These are phyloP conservation scores for Balaenoptera acutorostrata DNA, from an alignment of 2,113 vertebrate genomes.

Conservation along the genomic window DNA sequence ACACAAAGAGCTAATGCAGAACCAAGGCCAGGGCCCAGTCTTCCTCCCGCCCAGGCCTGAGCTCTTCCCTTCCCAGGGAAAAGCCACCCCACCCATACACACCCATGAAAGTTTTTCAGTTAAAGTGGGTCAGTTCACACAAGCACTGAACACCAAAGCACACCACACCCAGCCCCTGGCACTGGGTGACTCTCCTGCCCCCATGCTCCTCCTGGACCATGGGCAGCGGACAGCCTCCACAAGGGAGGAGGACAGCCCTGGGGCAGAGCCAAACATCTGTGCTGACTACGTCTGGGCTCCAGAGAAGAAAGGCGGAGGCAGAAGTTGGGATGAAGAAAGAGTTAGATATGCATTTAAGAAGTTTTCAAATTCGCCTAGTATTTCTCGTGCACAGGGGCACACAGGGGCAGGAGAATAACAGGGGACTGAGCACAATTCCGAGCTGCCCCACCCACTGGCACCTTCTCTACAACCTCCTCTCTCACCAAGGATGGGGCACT, in stretches of 20 bases:
- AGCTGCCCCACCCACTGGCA: background rate
- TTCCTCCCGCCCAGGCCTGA: background rate
- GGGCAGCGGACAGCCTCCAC: constrained; percentile 17
- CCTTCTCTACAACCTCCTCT: background rate
- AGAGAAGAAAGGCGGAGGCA: background rate
- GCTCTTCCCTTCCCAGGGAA: background rate
- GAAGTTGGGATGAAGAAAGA: background rate
- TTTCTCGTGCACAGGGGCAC: background rate
- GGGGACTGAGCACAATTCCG: background rate
- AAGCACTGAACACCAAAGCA: background rate
- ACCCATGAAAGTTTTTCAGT: constrained; percentile 64
- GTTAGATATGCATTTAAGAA: constrained; percentile 5
- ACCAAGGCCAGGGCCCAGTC: background rate
- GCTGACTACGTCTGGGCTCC: background rate
- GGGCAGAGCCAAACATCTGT: constrained; percentile 66
- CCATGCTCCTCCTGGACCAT: background rate
- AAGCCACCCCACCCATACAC: background rate
- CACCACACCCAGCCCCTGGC: background rate
- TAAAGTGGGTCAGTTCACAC: constrained; percentile 67
- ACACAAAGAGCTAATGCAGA: background rate
- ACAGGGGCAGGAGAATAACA: background rate
- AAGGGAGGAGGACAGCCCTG: background rate
- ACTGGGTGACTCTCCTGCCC: background rate
- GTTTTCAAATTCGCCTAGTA: constrained; percentile 15
- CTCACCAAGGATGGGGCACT: background rate